Evolutionary conservation across 2,113 vertebrate genomes (phyloP), one percentile per base, ranked within the genome.

Genomic region (Ptyas mucosa): DNA sequence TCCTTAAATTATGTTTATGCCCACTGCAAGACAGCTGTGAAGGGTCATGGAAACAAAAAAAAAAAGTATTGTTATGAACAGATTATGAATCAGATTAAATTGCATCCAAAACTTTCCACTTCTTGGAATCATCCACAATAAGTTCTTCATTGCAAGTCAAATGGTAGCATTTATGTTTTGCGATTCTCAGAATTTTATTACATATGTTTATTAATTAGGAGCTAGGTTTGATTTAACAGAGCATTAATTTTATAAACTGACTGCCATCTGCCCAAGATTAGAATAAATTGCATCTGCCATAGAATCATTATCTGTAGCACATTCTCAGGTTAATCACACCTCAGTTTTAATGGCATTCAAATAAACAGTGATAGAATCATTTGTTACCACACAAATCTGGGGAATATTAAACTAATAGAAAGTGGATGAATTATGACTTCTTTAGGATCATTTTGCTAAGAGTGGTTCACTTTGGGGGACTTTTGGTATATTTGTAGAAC

Each of bases 401-500:
- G 87, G 57, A 91, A 88, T 93, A 93, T 96, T 95, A 94, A 93
- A 95, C 64, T 85, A 89, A 88, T 81, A 85, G 93, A 85, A 92
- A 91, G 52, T 86, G 95, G 93, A 86, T 93, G 52, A 85, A 91
- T 55, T 81, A 85, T 85, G 91, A 58, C 85, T 95, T 93, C 96
- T 96, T 97, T 96, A 96, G 96, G 97, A 96, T 95, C 95, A 95
- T 95, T 97, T 97, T 96, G 91, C 94, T 94, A 85, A 75, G 93
- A 97, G 95, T 54, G 93, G 97, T 95, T 95, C 92, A 95, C 95
- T 94, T 97, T 96, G 95, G 93, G 94, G 95, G 96, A n/a, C 92
- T 95, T 94, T 93, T 96, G 95, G 96, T 97, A 96, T 97, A 97
- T 98, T 98, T 98, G 97, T 97, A 97, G 97, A 97, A 97, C 95